Evolutionary conservation across 2,797 vertebrate species (phyloP).

Genomic region (Acanthurus tractus): DNA sequence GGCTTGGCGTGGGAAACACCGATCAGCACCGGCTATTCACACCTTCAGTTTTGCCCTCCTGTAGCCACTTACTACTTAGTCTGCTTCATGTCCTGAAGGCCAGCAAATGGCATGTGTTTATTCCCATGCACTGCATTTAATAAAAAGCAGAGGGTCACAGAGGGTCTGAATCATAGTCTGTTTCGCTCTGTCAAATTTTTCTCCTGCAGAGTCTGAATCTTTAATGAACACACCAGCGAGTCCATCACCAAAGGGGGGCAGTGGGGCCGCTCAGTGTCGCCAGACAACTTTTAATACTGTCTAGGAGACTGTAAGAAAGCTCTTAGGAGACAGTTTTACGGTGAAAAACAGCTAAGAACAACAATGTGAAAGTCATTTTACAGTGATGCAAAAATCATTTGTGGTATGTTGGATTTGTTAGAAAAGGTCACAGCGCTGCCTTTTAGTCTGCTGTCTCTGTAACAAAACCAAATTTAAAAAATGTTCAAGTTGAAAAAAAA

Average conservation of each 20-base stretch:
- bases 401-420: not conserved
- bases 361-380: not conserved
- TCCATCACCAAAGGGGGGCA: conserved; percentile 17
- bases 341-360: not conserved
- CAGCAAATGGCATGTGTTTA: conserved; percentile 44
- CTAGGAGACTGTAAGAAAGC: not conserved
- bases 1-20: conserved; percentile 4
- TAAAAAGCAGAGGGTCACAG: conserved; percentile 62
- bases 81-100: conserved; percentile 26
- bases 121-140: conserved; percentile 31
- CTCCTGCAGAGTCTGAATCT: conserved; percentile 37
- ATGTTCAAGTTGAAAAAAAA: too few species aligned
- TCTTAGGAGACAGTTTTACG: not conserved
- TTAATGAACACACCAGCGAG: conserved; percentile 29
- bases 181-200: conserved; percentile 8
- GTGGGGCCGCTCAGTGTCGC: conserved; percentile 1
- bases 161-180: conserved; percentile 34
- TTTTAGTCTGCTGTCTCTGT: not conserved
- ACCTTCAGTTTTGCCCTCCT: conserved; percentile 28
- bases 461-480: too few species aligned
- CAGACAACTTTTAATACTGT: conserved; percentile 15
- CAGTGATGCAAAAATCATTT: not conserved
- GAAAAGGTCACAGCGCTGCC: not conserved
- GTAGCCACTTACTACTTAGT: conserved; percentile 18
- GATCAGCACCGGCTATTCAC: conserved; percentile 23